Evolutionary conservation across 2,797 vertebrate species (phyloP).

Genomic region (Brotula barbata): DNA sequence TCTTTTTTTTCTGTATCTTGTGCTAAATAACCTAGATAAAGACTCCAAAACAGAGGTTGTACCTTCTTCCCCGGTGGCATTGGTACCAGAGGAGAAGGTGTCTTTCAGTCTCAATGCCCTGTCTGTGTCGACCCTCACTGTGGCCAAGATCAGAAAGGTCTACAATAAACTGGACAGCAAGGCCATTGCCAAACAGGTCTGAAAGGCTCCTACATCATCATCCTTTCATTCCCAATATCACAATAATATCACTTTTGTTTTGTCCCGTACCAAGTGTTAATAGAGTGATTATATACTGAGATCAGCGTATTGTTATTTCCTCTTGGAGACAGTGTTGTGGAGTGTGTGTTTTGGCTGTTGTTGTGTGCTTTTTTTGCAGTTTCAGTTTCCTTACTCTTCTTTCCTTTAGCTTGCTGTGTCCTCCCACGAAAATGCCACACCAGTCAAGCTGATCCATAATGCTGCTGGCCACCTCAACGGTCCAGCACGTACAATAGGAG

Average conservation of each 20-base stretch:
- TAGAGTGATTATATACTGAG: too few species aligned
- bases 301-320: too few species aligned
- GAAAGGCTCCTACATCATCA: neutral
- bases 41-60: conserved; percentile 89
- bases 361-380: neutral
- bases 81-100: conserved; percentile 97
- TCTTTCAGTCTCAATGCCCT: conserved; percentile 94
- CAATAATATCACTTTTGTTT: too few species aligned
- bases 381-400: neutral
- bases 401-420: conserved; percentile 87
- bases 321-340: too few species aligned
- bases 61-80: conserved; percentile 80
- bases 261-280: too few species aligned
- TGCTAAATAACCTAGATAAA: conserved; percentile 82
- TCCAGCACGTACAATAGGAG: conserved; percentile 90
- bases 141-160: conserved; percentile 94
- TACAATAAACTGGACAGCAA: conserved; percentile 99
- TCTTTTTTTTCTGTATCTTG: neutral
- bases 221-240: too few species aligned
- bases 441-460: conserved; percentile 94
- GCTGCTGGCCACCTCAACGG: conserved; percentile 95
- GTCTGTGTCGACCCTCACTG: conserved; percentile 91
- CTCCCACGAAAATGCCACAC: conserved; percentile 97
- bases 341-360: neutral
- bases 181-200: conserved; percentile 96